Base-by-base conservation (phyloP, 2,888 invertebrate species). In the Aleiodes leptofemur region DNA sequence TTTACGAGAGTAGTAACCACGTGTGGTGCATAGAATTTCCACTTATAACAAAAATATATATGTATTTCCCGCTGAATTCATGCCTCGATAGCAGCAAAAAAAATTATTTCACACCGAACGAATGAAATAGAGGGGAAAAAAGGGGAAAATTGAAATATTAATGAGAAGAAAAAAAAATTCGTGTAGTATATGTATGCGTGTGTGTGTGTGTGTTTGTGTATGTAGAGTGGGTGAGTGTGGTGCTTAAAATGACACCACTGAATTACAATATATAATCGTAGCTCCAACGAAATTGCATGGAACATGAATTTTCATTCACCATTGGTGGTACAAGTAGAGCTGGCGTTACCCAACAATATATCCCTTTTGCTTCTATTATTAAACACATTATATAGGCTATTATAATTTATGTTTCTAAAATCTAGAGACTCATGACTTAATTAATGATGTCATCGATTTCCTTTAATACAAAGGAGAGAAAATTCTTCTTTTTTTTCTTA, bases 201-300 rank as follows among this genome's bases (percentile, higher is more conserved):
- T 23, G 23, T 2, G 2, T 23, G 23, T 23, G 23, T 23, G 23
- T 2, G 23, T 23, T 23, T 23, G 29, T 31, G 57, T 57, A 16
- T 51, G 72, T 34, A 34, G 7, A 53, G 16, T 50, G 31, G 64
- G 16, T n/a, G n/a, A n/a, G 38, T 64, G 64, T 66, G 72, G 61
- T 38, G 61, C 50, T 51, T 13, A 56, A 53, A 61, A 72, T 61
- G 34, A 72, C 59, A 48, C 70, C 50, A 31, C 43, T 23, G 66
- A 43, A 55, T 38, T 66, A 53, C 66, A 72, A 72, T 72, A 72
- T 72, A 72, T 72, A 64, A 64, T 64, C 64, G 55, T 13, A n/a
- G 64, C 64, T 43, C 61, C 16, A 23, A 64, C 64, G 29, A 72
- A 66, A 72, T 66, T 66, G 48, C 66, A 64, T 48, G 64, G 64